Evolutionary conservation across 2,113 vertebrate species (phyloP).

Genomic region (Egretta garzetta): DNA sequence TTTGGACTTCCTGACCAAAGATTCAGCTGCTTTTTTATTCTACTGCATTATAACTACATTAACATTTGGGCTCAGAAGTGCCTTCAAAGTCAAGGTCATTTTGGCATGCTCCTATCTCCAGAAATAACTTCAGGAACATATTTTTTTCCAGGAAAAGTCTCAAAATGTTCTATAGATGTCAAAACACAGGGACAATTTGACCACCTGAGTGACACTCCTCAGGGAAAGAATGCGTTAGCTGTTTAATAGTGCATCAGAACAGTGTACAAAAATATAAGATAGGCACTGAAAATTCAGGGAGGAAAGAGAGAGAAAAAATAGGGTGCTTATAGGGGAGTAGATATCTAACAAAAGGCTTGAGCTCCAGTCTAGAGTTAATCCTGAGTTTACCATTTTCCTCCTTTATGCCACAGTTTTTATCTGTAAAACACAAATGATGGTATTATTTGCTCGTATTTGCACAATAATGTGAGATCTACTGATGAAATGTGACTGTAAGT

Average conservation of each 20-base stretch:
- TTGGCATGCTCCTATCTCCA: background rate
- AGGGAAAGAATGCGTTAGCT: background rate
- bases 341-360: background rate
- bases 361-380: background rate
- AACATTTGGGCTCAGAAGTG: background rate
- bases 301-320: background rate
- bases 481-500: background rate
- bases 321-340: background rate
- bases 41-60: background rate
- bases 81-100: constrained; percentile 1
- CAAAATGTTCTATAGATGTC: background rate
- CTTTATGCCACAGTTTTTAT: background rate
- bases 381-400: background rate
- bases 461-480: background rate
- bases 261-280: background rate
- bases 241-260: background rate
- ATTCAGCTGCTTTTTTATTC: background rate
- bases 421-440: background rate
- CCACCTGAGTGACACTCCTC: background rate
- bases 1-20: background rate
- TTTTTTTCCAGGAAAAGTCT: background rate
- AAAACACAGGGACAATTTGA: background rate
- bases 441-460: background rate
- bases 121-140: background rate
- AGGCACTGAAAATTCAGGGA: background rate